phyloP scores from a whole-genome alignment of 2,113 vertebrate species.

The Dunckerocampus dactyliophorus region DNA sequence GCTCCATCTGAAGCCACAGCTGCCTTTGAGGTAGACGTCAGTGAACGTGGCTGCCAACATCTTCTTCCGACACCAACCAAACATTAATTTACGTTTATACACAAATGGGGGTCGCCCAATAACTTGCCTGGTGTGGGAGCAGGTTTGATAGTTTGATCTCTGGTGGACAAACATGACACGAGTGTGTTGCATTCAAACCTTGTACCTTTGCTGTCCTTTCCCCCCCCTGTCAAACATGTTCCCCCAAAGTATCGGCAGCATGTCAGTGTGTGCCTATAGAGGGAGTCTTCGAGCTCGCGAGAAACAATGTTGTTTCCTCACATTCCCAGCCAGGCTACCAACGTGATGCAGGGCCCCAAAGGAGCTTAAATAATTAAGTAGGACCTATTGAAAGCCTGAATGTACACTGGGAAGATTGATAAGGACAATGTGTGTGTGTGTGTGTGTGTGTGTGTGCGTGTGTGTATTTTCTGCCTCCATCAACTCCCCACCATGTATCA shows the following conservation, averaged over 20 bases:
- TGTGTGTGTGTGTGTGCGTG: neutral
- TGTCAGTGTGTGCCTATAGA: neutral
- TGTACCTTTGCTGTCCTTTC: no score
- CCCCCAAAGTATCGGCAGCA: neutral
- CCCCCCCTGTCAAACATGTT: no score
- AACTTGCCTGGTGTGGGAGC: no score
- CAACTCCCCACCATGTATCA: conserved; percentile 17
- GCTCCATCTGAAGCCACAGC: no score
- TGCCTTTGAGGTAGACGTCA: no score
- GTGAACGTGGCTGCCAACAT: no score
- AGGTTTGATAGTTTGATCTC: no score
- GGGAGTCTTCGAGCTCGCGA: neutral
- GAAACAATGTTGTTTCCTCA: neutral
- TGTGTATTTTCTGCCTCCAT: conserved; percentile 1
- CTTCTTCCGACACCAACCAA: no score
- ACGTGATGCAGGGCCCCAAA: neutral
- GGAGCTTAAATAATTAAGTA: conserved; percentile 3
- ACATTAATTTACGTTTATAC: no score
- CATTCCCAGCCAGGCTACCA: neutral
- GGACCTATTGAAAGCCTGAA: conserved; percentile 1
- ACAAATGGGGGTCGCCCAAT: no score
- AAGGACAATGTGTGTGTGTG: neutral
- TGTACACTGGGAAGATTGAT: conserved; percentile 8
- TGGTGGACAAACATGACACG: no score
- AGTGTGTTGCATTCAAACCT: no score